Evolutionary conservation across 2,113 vertebrate genomes (phyloP).

Genomic region (Rhizomys pruinosus): DNA sequence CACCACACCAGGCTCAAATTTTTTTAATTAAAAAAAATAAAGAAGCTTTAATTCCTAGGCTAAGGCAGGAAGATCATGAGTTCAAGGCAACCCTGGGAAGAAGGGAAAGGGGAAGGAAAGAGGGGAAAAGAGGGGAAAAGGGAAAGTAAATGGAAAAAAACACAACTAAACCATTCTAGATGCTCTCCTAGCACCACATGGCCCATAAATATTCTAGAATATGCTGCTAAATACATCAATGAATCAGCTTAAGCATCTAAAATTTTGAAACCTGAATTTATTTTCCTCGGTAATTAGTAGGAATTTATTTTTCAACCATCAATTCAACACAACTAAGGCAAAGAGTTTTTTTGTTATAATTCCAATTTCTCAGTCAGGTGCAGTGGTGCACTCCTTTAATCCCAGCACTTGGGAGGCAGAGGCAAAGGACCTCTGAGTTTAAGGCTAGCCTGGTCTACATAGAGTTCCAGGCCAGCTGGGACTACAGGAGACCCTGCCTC

Average conservation of each 20-base stretch:
- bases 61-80: not conserved
- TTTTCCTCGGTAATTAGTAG: constrained; percentile 10
- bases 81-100: not conserved
- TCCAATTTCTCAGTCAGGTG: no score
- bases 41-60: not conserved
- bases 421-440: no score
- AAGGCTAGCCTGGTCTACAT: no score
- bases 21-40: not conserved
- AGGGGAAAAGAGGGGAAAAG: not conserved
- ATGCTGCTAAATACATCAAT: constrained; percentile 8
- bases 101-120: not conserved
- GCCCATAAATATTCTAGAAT: not conserved
- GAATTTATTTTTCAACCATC: not conserved
- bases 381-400: no score
- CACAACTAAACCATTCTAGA: constrained; percentile 4
- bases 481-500: no score
- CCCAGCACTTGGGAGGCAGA: no score
- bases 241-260: constrained; percentile 5
- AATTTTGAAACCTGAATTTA: not conserved
- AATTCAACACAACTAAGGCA: not conserved
- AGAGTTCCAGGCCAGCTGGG: no score
- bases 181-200: not conserved
- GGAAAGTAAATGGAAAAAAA: not conserved
- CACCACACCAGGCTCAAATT: no score
- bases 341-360: not conserved